These are phyloP conservation scores for Cochlearius cochlearius DNA, from an alignment of 2,113 vertebrate species.

Conservation along the genomic window DNA sequence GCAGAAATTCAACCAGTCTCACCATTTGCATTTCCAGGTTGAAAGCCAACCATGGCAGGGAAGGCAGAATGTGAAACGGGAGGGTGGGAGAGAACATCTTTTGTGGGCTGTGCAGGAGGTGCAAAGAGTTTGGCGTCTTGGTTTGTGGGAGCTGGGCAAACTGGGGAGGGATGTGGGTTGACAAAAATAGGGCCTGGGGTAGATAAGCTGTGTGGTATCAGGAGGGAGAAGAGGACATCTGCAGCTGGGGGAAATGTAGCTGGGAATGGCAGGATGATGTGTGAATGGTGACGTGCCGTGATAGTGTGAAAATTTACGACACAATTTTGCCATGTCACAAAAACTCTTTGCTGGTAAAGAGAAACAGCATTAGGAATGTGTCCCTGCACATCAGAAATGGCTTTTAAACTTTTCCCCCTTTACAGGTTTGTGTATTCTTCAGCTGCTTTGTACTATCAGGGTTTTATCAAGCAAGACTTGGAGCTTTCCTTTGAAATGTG, in stretches of 20 bases:
- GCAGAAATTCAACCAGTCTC: not conserved
- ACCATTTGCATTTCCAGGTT: not conserved
- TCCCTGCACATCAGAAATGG: not conserved
- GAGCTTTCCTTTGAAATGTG: not conserved
- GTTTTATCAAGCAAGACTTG: not conserved
- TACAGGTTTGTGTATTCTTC: not conserved
- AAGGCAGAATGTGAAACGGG: not conserved
- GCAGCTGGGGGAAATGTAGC: not conserved
- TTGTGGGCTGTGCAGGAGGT: not conserved
- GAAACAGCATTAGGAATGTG: not conserved
- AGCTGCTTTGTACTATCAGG: not conserved
- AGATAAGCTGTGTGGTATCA: not conserved
- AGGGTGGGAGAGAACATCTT: not conserved
- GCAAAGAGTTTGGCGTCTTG: not conserved
- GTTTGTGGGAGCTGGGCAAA: not conserved
- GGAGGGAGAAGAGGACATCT: not conserved
- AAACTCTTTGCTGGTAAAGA: not conserved
- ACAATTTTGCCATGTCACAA: not conserved
- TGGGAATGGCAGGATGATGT: not conserved
- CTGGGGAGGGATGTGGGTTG: rapidly evolving
- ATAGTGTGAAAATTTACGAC: not conserved
- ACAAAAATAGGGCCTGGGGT: rapidly evolving
- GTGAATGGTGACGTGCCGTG: not conserved
- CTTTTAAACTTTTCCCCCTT: not conserved
- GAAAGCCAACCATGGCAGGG: not conserved